Evolutionary conservation across 2,113 vertebrate genomes (phyloP), one percentile per base, ranked within the genome.

Genomic region (Progne subis): DNA sequence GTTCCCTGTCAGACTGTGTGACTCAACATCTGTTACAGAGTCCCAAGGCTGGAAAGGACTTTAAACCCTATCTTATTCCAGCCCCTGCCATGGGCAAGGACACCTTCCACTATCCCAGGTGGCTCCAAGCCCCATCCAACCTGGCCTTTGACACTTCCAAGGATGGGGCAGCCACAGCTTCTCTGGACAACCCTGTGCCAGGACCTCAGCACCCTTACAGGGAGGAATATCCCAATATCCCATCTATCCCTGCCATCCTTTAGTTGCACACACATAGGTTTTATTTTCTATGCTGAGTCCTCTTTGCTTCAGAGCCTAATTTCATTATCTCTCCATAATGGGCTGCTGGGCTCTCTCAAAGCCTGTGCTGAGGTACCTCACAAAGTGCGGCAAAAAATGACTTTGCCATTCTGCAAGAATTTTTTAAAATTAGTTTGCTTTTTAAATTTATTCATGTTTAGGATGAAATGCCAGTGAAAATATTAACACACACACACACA

Each of bases 41-140:
- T 49, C 34, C 34, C 31, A 77, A 39, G 20, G 20, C 14, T 71
- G 65, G 26, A 49, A 49, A 14, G 14, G 18, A 49, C 26, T 26
- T 80, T 15, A 56, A 71, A 56, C 3, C 4, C 11, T 17, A 34
- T 25, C 65, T 14, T 8, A 3, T 56, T 26, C 16, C n/a, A 55
- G 16, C 8, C 4, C 11, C 12, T 69, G 12, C 39, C 39, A 39
- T 7, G 18, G 25, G n/a, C 28, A 78, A 32, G 8, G 32, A 78
- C 46, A 70, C n/a, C 12, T 63, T 24, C n/a, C 47, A 61, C 15
- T 3, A n/a, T 0, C 0, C 29, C 47, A 87, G 24, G 1, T 2
- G n/a, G 49, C 29, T 63, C 47, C 56, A 76, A 76, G 61, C 44
- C 0, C 60, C 9, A 14, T 28, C 34, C 50, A 77, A 3, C 16